Evolutionary conservation across 1,140 invertebrate species (phyloP), one percentile per base, ranked within the genome.

Genomic region (Drosophila albomicans): DNA sequence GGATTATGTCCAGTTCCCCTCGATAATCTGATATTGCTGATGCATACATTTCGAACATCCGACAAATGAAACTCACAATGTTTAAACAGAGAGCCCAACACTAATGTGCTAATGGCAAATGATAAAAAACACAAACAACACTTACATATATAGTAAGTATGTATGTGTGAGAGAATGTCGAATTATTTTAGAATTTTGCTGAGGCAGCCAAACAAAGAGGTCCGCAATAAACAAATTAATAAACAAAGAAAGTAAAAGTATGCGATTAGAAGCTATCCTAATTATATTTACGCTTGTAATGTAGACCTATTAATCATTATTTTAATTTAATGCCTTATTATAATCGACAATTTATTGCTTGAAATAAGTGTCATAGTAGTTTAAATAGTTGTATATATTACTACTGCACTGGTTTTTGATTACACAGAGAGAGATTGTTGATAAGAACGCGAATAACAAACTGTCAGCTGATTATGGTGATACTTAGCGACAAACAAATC

Each of bases 241-340:
- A 56, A 82, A 82, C 79, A 86, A 87, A 82, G 82, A 76, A 64
- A 65, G 28, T 52, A 30, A 56, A 38, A 38, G 30, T 4, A 5
- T 52, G 11, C 49, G 15, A 4, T 16, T n/a, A 43, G 38, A 41
- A 28, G 41, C 4, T 13, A 38, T 38, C 7, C 35, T 11, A 10
- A 3, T 32, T 32, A 5, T 32, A 32, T 6, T 32, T 32, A 32
- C 0, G 1, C 6, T 32, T 32, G 6, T 8, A 32, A 32, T 7
- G 7, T 32, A 32, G 30, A 8, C 5, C 7, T 32, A 4, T 7
- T 38, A 38, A 10, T 38, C 10, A 11, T 3, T 0, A 3, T 10
- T 38, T 3, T 8, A 32, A 7, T 32, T 32, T 32, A 32, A 32
- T 32, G 0, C 6, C 1, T 10, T 10, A 38, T 3, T 10, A 3